Percentiles rank a stretch among this genome's conserved stretches.
Conservation (phyloP, 1,140 invertebrate species). For the Zaprionus ghesquierei region DNA sequence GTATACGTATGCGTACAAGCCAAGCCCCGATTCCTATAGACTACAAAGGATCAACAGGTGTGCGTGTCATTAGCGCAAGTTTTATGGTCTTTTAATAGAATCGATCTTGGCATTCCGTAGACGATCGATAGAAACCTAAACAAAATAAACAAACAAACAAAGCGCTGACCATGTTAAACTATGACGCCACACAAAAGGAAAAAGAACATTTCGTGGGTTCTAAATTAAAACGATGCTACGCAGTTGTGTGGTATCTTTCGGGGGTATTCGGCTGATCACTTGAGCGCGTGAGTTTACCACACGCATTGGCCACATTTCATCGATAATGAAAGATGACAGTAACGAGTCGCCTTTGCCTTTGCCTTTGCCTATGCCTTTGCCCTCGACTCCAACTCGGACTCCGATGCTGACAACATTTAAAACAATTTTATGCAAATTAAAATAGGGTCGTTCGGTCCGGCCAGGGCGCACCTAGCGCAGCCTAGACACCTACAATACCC, state of each 20-base stretch:
- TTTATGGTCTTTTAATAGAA: constrained; percentile 75
- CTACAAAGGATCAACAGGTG: constrained; percentile 78
- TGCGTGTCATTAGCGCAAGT: constrained; percentile 68
- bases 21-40: constrained; percentile 28
- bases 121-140: constrained; percentile 21
- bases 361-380: no score
- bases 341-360: constrained; percentile 53
- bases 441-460: constrained; percentile 50
- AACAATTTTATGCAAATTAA: constrained; percentile 80
- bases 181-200: constrained; percentile 53
- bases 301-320: constrained; percentile 72
- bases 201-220: constrained; percentile 61
- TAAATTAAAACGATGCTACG: constrained; percentile 66
- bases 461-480: constrained; percentile 53
- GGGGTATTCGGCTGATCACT: constrained; percentile 1
- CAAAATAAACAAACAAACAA: constrained; percentile 39
- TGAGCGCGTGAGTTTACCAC: constrained; percentile 42
- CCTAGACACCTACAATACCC: constrained; percentile 64
- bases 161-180: constrained; percentile 54
- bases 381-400: no score
- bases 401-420: constrained; percentile 78
- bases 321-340: constrained; percentile 82
- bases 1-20: not conserved
- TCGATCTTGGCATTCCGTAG: constrained; percentile 28
- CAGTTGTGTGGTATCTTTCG: not conserved